These are phyloP conservation scores for Aulostomus chinensis DNA, from an alignment of 2,797 vertebrate species.

Conservation along the genomic window DNA sequence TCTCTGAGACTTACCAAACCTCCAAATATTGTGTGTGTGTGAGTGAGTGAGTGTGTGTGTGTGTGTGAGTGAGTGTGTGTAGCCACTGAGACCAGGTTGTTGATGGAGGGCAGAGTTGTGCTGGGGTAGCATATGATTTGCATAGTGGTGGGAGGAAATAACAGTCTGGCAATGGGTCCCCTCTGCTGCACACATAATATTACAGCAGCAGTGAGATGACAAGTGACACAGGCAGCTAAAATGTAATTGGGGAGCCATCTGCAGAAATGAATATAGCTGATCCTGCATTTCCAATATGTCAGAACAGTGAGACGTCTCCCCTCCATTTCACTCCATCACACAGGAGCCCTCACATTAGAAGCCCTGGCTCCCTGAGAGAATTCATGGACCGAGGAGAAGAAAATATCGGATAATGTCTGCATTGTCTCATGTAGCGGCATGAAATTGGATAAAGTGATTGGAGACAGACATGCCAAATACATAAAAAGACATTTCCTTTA, in stretches of 20 bases:
- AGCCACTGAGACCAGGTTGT: slow-evolving; percentile 2
- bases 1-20: too few species aligned
- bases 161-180: slow-evolving; percentile 29
- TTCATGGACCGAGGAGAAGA: slow-evolving; percentile 7
- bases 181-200: slow-evolving; percentile 29
- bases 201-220: slow-evolving; percentile 44
- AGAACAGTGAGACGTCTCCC: slow-evolving; percentile 32
- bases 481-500: slow-evolving; percentile 43
- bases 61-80: too few species aligned
- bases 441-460: slow-evolving; percentile 58
- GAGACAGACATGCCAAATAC: slow-evolving; percentile 37
- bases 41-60: too few species aligned
- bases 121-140: slow-evolving; percentile 25
- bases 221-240: slow-evolving; percentile 45
- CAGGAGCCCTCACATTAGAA: slow-evolving; percentile 11
- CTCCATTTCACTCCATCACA: slow-evolving; percentile 41
- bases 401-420: slow-evolving; percentile 26
- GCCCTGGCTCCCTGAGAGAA: neutral
- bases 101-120: slow-evolving; percentile 1
- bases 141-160: slow-evolving; percentile 35
- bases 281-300: slow-evolving; percentile 61
- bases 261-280: slow-evolving; percentile 61
- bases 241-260: slow-evolving; percentile 61
- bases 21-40: too few species aligned
- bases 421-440: slow-evolving; percentile 44